phyloP scores from a whole-genome alignment of 2,797 vertebrate genomes.

The Coracias cyanogaster region DNA sequence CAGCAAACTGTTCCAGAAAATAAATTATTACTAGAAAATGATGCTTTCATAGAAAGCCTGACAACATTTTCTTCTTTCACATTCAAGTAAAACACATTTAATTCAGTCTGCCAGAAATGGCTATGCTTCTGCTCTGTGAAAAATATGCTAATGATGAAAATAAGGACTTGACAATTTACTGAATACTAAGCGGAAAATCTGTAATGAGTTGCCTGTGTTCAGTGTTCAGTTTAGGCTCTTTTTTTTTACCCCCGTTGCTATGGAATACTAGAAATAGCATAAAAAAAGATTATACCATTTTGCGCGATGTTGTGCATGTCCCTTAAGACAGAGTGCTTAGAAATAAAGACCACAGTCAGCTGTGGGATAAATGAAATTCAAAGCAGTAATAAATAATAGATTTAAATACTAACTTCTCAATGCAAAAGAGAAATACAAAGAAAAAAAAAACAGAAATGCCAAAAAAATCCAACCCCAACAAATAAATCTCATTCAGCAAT shows the following conservation, averaged over 20 bases:
- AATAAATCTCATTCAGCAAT: constrained; percentile 32
- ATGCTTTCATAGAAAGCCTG: constrained; percentile 41
- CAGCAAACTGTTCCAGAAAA: constrained; percentile 14
- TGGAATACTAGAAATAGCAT: constrained; percentile 43
- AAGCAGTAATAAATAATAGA: constrained; percentile 45
- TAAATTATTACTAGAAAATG: constrained; percentile 48
- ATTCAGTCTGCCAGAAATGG: constrained; percentile 55
- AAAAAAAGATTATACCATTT: constrained; percentile 30
- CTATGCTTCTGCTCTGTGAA: constrained; percentile 56
- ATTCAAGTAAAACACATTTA: constrained; percentile 58
- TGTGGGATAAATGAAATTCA: constrained; percentile 41
- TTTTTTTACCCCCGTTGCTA: not conserved
- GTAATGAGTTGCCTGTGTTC: constrained; percentile 49
- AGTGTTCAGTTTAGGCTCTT: not conserved
- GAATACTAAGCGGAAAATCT: constrained; percentile 65
- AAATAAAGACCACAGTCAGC: constrained; percentile 53
- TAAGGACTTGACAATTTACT: constrained; percentile 62
- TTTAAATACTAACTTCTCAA: constrained; percentile 26
- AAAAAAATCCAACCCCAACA: not conserved
- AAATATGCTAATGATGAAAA: constrained; percentile 63
- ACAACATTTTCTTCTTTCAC: constrained; percentile 52
- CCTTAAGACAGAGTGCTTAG: constrained; percentile 24
- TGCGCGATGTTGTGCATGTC: constrained; percentile 14
- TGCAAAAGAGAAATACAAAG: not conserved
- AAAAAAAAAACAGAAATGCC: not conserved